A percentile compares a stretch with the other conserved stretches of the same genome.
Evolutionary conservation across 2,888 invertebrate species (phyloP).

Genomic region (Agriopis aurantiaria): DNA sequence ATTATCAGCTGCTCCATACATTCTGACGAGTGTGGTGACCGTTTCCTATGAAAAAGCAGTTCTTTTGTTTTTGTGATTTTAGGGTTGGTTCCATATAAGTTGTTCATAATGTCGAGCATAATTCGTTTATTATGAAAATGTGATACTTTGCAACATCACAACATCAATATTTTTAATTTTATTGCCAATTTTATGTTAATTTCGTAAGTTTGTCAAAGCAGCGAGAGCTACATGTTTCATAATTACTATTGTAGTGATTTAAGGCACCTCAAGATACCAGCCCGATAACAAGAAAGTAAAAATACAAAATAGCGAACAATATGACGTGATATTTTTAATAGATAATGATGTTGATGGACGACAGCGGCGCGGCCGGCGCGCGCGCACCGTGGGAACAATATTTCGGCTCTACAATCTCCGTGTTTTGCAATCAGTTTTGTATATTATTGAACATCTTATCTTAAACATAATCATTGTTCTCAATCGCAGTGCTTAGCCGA

Average conservation of each 20-base stretch:
- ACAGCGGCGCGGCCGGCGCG: conserved; percentile 69
- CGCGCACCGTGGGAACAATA: conserved; percentile 82
- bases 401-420: conserved; percentile 75
- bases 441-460: conserved; percentile 56
- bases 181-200: neutral
- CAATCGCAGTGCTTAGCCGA: conserved; percentile 15
- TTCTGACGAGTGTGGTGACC: no score
- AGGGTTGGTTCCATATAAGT: no score
- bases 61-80: no score
- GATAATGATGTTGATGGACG: conserved; percentile 85
- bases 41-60: no score
- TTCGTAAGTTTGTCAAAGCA: conserved; percentile 15
- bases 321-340: conserved; percentile 86
- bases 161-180: conserved; percentile 7
- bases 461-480: conserved; percentile 43
- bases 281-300: conserved; percentile 78
- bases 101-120: neutral
- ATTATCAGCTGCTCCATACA: no score
- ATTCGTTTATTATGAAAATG: neutral
- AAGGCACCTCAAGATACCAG: conserved; percentile 76
- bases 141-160: neutral
- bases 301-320: conserved; percentile 84
- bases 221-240: conserved; percentile 63
- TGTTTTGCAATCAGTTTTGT: conserved; percentile 76
- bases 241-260: conserved; percentile 79